Evolutionary conservation across 1,140 invertebrate species (phyloP), one percentile per base, ranked within the genome.

Genomic region (Agrypnia vestita): DNA sequence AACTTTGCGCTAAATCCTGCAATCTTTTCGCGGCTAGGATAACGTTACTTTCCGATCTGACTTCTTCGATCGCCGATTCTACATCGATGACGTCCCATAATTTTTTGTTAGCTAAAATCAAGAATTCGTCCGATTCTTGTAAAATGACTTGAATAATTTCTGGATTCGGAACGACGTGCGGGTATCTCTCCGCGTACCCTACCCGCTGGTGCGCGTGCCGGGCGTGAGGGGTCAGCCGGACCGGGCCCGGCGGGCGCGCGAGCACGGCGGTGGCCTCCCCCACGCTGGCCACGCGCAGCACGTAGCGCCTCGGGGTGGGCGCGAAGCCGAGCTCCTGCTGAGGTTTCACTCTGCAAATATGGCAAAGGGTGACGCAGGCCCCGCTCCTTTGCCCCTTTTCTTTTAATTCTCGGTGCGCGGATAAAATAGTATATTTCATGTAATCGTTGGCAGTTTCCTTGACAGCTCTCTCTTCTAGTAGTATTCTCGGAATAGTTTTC

Each of bases 1-100:
- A 96, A 82, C 94, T 94, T 86, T 96, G 95, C 3, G 94, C 94
- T 44, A 96, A 87, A 87, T 96, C 95, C 85, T 96, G 94, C 25
- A 96, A 87, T 53, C 94, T 89, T 85, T 96, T 96, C 0, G 95
- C 95, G 4, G 94, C 95, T 61, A 96, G 84, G 76, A 95, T 93
- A 8, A 94, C 93, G 86, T 94, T 95, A 10, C 92, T 92, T 85
- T 95, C 93, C 12, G 92, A 92, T 83, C 93, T 91, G 1, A 94
- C 93, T 88, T 96, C 95, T 9, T 93, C 90, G 1, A 95, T 92
- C 0, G 95, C 94, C 71, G 94, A 93, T 75, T 94, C 92, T 10
- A 94, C 90, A 76, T 91, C 94, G 76, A 96, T 89, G 3, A 94
- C 93, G 51, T 94, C 92, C 95, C 95, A 96, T 35, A 96, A 85